A percentile compares a stretch with the other conserved stretches of the same genome.
phyloP scores from a whole-genome alignment of 2,113 vertebrate species.

The Neomonachus schauinslandi region DNA sequence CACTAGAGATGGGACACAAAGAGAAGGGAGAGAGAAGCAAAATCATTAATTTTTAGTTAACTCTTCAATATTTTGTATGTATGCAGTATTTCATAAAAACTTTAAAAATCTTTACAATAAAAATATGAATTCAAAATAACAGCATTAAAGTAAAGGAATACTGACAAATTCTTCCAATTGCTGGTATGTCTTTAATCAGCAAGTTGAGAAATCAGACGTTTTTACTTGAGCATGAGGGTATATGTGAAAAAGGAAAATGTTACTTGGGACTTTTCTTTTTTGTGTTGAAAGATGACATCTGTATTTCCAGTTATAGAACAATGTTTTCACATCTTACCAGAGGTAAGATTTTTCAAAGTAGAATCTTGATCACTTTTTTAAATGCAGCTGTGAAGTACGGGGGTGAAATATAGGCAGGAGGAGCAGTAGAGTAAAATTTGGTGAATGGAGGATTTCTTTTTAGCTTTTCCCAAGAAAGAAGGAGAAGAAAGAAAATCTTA shows the following conservation, averaged over 20 bases:
- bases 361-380: slow-evolving; percentile 39
- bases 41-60: slow-evolving; percentile 40
- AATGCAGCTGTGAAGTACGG: neutral
- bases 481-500: neutral
- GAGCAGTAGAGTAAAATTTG: neutral
- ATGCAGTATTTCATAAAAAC: slow-evolving; percentile 30
- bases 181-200: slow-evolving; percentile 13
- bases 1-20: slow-evolving; percentile 14
- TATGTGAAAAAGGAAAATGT: slow-evolving; percentile 44
- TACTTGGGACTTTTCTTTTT: slow-evolving; percentile 27
- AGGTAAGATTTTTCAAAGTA: slow-evolving; percentile 29
- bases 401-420: neutral
- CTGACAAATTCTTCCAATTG: neutral
- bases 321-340: slow-evolving; percentile 8
- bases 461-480: slow-evolving; percentile 46
- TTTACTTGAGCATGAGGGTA: slow-evolving; percentile 22
- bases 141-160: slow-evolving; percentile 29
- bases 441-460: neutral
- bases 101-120: slow-evolving; percentile 20
- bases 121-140: slow-evolving; percentile 38
- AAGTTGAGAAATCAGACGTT: slow-evolving; percentile 39
- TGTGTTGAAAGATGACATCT: slow-evolving; percentile 17
- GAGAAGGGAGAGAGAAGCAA: neutral
- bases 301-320: slow-evolving; percentile 5
- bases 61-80: neutral